Evolutionary conservation across 2,113 vertebrate genomes (phyloP).

Genomic region (Alethe diademata): DNA sequence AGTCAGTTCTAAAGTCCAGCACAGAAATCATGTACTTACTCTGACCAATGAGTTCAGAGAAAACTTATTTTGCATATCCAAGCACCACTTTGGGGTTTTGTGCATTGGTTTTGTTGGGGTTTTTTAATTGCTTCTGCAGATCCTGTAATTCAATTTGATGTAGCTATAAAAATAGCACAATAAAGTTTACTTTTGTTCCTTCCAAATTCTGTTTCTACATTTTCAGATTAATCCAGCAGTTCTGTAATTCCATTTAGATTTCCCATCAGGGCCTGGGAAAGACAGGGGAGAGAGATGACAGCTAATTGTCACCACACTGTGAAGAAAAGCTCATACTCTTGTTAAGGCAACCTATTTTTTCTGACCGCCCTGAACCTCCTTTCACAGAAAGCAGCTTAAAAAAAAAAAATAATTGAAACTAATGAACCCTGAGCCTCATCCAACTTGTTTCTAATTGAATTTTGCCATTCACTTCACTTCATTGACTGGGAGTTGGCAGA

Average conservation of each 20-base stretch:
- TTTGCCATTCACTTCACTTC: background rate
- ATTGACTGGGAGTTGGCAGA: background rate
- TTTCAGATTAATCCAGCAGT: background rate
- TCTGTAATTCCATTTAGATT: background rate
- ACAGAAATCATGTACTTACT: background rate
- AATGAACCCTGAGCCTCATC: background rate
- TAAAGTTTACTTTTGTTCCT: background rate
- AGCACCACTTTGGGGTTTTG: background rate
- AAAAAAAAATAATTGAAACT: background rate
- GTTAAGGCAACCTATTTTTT: slow-evolving; percentile 33
- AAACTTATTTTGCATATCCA: background rate
- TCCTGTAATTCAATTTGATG: background rate
- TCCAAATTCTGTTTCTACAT: background rate
- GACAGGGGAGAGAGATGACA: background rate
- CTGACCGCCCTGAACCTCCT: background rate
- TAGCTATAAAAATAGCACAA: background rate
- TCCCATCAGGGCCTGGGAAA: background rate
- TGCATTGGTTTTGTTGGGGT: background rate
- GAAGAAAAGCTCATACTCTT: background rate
- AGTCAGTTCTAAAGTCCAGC: background rate
- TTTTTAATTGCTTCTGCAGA: background rate
- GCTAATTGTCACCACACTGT: background rate
- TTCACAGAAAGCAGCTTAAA: background rate
- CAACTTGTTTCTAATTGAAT: background rate
- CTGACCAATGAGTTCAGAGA: background rate